These are phyloP conservation scores for Melieria omissa DNA, from an alignment of 2,888 invertebrate genomes.

Conservation along the genomic window DNA sequence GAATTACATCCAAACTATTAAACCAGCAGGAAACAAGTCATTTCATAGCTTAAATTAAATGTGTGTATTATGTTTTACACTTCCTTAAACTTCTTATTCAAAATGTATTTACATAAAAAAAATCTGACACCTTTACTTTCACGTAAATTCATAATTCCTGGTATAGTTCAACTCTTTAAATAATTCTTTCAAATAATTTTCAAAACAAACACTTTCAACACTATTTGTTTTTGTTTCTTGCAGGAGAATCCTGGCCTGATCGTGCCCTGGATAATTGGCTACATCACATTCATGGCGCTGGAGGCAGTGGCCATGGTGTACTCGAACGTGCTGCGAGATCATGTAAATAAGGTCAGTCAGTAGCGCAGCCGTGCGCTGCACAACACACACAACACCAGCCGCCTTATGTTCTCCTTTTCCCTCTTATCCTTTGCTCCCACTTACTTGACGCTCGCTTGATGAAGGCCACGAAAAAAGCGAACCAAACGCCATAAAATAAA, in stretches of 20 bases:
- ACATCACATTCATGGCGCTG: slow-evolving; percentile 82
- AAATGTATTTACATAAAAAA: no score
- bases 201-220: no score
- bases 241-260: slow-evolving; percentile 81
- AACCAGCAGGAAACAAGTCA: no score
- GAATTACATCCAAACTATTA: no score
- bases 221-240: slow-evolving; percentile 38
- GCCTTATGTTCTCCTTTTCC: background rate
- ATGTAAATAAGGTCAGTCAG: slow-evolving; percentile 79
- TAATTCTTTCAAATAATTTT: no score
- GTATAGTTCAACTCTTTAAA: no score
- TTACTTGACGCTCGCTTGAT: background rate
- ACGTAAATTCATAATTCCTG: no score
- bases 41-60: no score
- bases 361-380: background rate
- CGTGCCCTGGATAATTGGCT: slow-evolving; percentile 83
- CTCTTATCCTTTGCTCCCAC: background rate
- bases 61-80: no score
- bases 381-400: background rate
- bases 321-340: slow-evolving; percentile 83
- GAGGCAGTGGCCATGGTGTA: slow-evolving; percentile 86
- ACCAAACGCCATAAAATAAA: no score
- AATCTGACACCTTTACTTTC: no score
- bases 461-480: background rate
- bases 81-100: no score